phyloP scores from a whole-genome alignment of 1,140 invertebrate genomes.

The Platyscapa corneri region DNA sequence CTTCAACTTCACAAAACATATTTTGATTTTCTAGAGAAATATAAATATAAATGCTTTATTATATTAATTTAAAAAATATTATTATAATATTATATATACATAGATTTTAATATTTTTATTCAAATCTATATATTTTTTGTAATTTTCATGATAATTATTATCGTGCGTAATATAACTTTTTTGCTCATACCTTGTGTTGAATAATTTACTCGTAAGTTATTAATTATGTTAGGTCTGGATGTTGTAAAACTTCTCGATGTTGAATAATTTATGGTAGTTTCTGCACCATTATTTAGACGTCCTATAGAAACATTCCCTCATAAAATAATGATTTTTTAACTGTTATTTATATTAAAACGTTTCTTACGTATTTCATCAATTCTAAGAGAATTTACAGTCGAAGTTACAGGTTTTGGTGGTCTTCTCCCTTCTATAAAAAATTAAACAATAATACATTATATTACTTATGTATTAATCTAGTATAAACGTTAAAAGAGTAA shows the following conservation, averaged over 20 bases:
- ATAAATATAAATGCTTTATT: neutral
- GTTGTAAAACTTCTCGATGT: constrained; percentile 30
- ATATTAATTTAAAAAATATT: too few relatives aligned
- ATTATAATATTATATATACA: too few relatives aligned
- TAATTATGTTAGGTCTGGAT: neutral
- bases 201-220: constrained; percentile 3
- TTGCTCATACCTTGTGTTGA: constrained; percentile 18
- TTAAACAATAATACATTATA: neutral
- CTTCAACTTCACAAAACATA: constrained; percentile 69
- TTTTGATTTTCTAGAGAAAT: constrained; percentile 36
- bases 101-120: neutral
- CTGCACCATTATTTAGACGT: neutral
- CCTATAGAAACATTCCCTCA: neutral
- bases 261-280: constrained; percentile 35
- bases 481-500: too few relatives aligned
- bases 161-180: neutral
- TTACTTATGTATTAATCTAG: neutral
- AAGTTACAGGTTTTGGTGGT: neutral
- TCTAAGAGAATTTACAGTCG: constrained; percentile 15
- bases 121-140: neutral
- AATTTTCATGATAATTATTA: neutral
- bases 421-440: constrained; percentile 17
- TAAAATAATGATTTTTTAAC: neutral
- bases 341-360: neutral
- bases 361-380: neutral